Evolutionary conservation across 2,113 vertebrate species (phyloP), one percentile per base, ranked within the genome.

Genomic region (Steatornis caripensis): DNA sequence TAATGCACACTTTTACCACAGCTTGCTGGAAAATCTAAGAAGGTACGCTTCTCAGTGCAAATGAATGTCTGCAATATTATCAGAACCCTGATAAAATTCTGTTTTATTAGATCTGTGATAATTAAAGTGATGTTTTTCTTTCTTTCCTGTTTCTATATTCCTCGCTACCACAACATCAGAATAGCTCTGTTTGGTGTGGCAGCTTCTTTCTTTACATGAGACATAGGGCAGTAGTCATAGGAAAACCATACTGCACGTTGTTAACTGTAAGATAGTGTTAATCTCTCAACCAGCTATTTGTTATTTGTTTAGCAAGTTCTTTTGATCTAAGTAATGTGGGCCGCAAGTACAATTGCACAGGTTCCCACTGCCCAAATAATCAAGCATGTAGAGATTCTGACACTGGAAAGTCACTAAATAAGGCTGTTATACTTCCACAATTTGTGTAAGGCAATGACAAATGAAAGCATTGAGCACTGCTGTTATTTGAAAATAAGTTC

Each of bases 401-500:
- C 18, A 19, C 62, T 78, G 41, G 48, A 78, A 81, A 69, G 37
- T 65, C 69, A 46, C 46, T 45, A 75, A 88, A 53, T 78, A 71
- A 41, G 36, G 36, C 29, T 80, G 64, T 86, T 92, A 23, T 34
- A n/a, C 46, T 81, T 90, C 86, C 6, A 3, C 64, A 46, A 91
- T 86, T 90, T 88, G 23, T 75, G 27, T 36, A 78, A 89, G 53
- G 39, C 72, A 81, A 30, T 75, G 86, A 84, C 27, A 93, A 86
- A 79, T 80, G 75, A 78, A 84, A 84, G 77, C 87, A 76, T 30
- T 72, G 66, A 91, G 16, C 20, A 14, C 53, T 68, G 57, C 53
- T 91, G 55, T 81, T 91, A 72, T 87, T 89, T 84, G 65, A 82
- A 85, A 90, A 82, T 55, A 91, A 79, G 54, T 94, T 91, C 51